Conservation (phyloP, 1,140 invertebrate genomes). For the Achroia grisella region DNA sequence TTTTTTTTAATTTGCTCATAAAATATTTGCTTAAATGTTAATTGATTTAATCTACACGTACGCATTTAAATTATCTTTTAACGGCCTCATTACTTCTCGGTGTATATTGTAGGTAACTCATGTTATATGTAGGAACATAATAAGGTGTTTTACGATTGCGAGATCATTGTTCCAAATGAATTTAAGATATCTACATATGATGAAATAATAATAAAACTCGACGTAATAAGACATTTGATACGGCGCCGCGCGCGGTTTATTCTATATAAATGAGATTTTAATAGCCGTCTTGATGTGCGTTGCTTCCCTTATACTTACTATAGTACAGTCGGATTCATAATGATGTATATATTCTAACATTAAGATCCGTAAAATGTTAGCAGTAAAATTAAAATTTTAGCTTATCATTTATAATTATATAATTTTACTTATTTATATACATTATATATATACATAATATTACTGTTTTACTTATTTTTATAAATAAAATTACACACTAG, state of each 20-base stretch:
- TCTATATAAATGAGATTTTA: slow-evolving; percentile 18
- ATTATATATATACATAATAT: too few species aligned
- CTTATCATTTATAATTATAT: too few species aligned
- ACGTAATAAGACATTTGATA: slow-evolving; percentile 14
- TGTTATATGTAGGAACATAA: slow-evolving; percentile 5
- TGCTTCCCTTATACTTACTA: too few species aligned
- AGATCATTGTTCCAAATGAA: slow-evolving; percentile 3
- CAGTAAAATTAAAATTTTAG: too few species aligned
- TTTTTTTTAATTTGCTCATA: slow-evolving; percentile 21
- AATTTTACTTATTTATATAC: too few species aligned
- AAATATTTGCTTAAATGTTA: slow-evolving; percentile 19
- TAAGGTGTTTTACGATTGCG: slow-evolving; percentile 6
- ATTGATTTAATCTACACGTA: slow-evolving; percentile 18
- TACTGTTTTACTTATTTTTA: too few species aligned
- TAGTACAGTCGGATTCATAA: too few species aligned
- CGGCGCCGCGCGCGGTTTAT: not conserved
- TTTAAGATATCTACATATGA: slow-evolving; percentile 1
- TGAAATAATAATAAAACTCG: slow-evolving; percentile 3
- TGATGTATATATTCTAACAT: too few species aligned
- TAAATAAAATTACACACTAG: too few species aligned
- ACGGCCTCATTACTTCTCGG: too few species aligned
- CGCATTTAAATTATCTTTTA: slow-evolving; percentile 16
- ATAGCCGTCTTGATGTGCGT: slow-evolving; percentile 1
- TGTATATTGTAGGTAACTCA: not conserved
- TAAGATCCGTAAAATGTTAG: too few species aligned